These are phyloP conservation scores for Ctena decussata DNA, from an alignment of 2,888 invertebrate genomes.

Conservation along the genomic window DNA sequence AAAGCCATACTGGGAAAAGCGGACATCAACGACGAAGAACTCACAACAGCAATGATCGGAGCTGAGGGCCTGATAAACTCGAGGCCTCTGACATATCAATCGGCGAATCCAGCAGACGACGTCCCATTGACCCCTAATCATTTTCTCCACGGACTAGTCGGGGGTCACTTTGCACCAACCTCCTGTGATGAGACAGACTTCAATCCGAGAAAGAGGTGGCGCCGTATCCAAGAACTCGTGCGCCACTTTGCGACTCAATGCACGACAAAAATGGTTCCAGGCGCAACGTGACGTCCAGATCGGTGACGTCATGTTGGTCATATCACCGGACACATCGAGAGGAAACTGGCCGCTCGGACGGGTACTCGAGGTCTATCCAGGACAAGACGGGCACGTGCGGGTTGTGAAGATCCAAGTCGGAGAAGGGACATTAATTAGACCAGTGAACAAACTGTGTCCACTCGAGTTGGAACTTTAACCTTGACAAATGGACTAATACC, in stretches of 20 bases:
- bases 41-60: slow-evolving; percentile 36
- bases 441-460: not conserved
- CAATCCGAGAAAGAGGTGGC: slow-evolving; percentile 36
- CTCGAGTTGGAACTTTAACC: no score
- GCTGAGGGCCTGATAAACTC: slow-evolving; percentile 55
- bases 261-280: no score
- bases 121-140: slow-evolving; percentile 63
- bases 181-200: no score
- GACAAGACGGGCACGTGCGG: not conserved
- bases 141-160: no score
- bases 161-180: no score
- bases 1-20: slow-evolving; percentile 43
- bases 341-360: not conserved
- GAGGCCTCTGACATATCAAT: no score
- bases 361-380: not conserved
- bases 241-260: no score
- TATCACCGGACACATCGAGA: not conserved
- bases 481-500: no score
- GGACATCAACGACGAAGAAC: no score
- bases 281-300: not conserved
- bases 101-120: no score
- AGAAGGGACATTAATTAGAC: slow-evolving; percentile 5
- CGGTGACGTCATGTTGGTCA: not conserved
- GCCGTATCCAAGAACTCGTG: no score
- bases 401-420: not conserved